Evolutionary conservation across 2,797 vertebrate species (phyloP).

Genomic region (Syndactyla subalaris): DNA sequence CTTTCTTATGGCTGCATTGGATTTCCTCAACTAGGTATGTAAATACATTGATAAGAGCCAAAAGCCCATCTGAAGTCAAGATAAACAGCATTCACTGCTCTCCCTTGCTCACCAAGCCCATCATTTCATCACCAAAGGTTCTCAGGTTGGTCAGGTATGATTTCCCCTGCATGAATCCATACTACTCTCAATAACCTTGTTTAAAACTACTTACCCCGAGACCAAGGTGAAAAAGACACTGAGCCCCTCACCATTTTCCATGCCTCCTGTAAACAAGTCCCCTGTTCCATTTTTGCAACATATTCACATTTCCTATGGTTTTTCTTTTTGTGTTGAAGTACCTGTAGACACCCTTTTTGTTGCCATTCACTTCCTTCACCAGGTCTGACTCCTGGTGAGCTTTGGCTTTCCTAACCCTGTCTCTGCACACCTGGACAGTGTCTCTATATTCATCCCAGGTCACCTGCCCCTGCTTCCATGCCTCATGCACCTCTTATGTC

Average conservation of each 20-base stretch:
- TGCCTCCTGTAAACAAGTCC: not conserved
- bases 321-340: not conserved
- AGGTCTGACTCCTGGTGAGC: rapidly evolving
- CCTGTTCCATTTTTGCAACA: not conserved
- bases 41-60: not conserved
- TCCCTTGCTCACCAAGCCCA: not conserved
- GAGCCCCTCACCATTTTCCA: rapidly evolving
- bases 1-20: not conserved
- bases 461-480: not conserved
- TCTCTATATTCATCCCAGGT: not conserved
- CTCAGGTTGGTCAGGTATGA: not conserved
- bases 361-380: rapidly evolving
- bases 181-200: not conserved
- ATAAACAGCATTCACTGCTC: not conserved
- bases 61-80: not conserved
- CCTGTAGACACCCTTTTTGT: rapidly evolving
- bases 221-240: not conserved
- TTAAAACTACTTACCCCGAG: not conserved
- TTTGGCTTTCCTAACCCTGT: not conserved
- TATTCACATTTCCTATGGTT: not conserved
- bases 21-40: not conserved
- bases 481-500: not conserved
- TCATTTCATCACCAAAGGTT: not conserved
- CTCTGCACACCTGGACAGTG: not conserved
- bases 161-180: not conserved